Evolutionary conservation across 2,888 invertebrate species (phyloP).

Genomic region (Ornithoptera priamus): DNA sequence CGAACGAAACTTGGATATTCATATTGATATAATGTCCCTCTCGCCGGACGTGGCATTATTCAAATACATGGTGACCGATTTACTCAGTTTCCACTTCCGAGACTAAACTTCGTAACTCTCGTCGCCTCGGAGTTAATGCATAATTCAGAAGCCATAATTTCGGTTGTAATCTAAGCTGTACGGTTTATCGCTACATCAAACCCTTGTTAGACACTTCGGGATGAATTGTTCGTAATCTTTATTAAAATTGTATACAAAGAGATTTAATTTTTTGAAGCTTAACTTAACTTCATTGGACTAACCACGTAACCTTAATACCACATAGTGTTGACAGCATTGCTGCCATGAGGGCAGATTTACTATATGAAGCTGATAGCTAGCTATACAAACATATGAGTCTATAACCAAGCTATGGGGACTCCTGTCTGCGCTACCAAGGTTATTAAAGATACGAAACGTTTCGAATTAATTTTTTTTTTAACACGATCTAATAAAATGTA

Average conservation of each 20-base stretch:
- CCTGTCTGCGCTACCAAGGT: too few species aligned
- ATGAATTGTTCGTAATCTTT: conserved; percentile 21
- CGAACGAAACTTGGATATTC: background rate
- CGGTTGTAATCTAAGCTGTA: conserved; percentile 60
- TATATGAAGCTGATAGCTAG: too few species aligned
- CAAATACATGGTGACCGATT: conserved; percentile 29
- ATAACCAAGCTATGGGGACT: too few species aligned
- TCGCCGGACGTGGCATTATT: conserved; percentile 3
- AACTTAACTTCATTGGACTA: too few species aligned
- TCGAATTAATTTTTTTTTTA: too few species aligned
- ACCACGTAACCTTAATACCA: too few species aligned
- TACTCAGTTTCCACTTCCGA: conserved; percentile 35
- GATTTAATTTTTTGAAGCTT: background rate
- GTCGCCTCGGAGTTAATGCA: conserved; percentile 62
- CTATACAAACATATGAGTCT: too few species aligned
- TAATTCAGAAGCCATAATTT: conserved; percentile 75
- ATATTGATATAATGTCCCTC: conserved; percentile 6
- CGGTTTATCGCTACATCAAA: conserved; percentile 66
- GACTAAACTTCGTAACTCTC: conserved; percentile 63
- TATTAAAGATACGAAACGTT: too few species aligned
- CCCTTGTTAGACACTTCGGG: conserved; percentile 27
- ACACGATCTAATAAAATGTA: too few species aligned
- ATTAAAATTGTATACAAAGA: conserved; percentile 15
- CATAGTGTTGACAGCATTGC: too few species aligned
- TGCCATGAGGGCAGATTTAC: too few species aligned